These are phyloP conservation scores for Eristalis intricaria DNA, from an alignment of 2,888 invertebrate genomes.

Conservation along the genomic window DNA sequence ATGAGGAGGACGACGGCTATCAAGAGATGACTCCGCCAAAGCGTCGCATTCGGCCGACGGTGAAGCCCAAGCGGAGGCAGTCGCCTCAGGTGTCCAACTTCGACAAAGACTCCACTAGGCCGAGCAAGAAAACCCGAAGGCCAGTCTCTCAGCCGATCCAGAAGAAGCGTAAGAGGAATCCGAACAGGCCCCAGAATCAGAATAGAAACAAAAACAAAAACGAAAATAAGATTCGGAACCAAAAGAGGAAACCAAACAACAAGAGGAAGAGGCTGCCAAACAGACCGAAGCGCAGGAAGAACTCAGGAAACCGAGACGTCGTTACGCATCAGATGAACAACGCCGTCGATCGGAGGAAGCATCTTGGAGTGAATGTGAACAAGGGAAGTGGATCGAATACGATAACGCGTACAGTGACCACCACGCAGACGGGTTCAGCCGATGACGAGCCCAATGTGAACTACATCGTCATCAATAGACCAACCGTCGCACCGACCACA, in stretches of 20 bases:
- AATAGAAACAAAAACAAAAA: background rate
- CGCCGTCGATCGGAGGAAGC: background rate
- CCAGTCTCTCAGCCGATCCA: background rate
- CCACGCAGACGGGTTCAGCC: constrained; percentile 12
- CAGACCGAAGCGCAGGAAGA: background rate
- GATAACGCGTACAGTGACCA: constrained; percentile 15
- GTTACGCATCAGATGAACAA: background rate
- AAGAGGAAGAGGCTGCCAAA: background rate
- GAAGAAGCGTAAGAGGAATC: background rate
- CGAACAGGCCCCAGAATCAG: background rate
- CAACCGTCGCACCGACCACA: background rate
- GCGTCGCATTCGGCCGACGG: background rate
- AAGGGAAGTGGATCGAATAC: background rate
- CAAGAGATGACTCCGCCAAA: background rate
- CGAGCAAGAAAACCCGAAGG: background rate
- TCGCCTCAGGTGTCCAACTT: background rate
- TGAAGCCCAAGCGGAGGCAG: constrained; percentile 21
- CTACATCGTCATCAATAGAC: constrained; percentile 39
- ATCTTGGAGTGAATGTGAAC: background rate
- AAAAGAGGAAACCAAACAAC: background rate
- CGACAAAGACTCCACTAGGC: background rate
- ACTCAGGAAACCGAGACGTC: background rate
- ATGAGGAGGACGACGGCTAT: background rate
- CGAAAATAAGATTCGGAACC: background rate
- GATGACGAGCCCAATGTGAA: constrained; percentile 21